A percentile compares a stretch with the other conserved stretches of the same genome.
These are phyloP conservation scores for Prionchulus punctatus DNA, from an alignment of 2,888 invertebrate genomes.

Conservation along the genomic window DNA sequence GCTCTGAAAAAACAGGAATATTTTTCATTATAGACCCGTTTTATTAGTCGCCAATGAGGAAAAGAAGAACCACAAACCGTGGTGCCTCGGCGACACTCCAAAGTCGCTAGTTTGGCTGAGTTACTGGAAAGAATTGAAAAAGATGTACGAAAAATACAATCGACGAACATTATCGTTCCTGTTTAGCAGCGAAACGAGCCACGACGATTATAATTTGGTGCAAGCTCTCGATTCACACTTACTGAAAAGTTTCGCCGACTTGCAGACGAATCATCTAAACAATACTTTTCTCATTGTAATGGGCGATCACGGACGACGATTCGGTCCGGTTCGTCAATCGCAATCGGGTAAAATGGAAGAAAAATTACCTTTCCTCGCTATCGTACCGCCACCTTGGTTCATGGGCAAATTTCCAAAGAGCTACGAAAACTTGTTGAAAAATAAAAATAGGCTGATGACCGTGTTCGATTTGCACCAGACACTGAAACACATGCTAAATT, in stretches of 20 bases:
- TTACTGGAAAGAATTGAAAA: neutral
- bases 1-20: too few relatives aligned
- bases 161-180: constrained; percentile 7
- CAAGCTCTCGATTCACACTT: constrained; percentile 4
- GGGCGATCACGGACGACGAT: constrained; percentile 34
- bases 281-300: constrained; percentile 13
- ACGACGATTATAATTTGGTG: constrained; percentile 10
- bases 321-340: constrained; percentile 28
- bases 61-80: constrained; percentile 2
- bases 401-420: constrained; percentile 21
- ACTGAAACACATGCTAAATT: constrained; percentile 1
- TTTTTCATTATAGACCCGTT: too few relatives aligned
- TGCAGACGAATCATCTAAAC: constrained; percentile 1
- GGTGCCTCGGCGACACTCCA: constrained; percentile 5
- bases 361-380: constrained; percentile 15
- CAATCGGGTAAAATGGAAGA: constrained; percentile 31
- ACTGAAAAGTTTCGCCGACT: neutral
- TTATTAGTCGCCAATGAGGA: neutral
- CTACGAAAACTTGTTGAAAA: constrained; percentile 19
- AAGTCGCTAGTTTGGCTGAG: neutral
- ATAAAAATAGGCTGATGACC: constrained; percentile 27
- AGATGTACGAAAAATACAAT: too few relatives aligned
- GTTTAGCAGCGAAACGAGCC: constrained; percentile 7
- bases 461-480: constrained; percentile 33
- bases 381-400: constrained; percentile 28